These are phyloP conservation scores for Lampris megalopsis DNA, from an alignment of 2,113 vertebrate species.

Conservation along the genomic window DNA sequence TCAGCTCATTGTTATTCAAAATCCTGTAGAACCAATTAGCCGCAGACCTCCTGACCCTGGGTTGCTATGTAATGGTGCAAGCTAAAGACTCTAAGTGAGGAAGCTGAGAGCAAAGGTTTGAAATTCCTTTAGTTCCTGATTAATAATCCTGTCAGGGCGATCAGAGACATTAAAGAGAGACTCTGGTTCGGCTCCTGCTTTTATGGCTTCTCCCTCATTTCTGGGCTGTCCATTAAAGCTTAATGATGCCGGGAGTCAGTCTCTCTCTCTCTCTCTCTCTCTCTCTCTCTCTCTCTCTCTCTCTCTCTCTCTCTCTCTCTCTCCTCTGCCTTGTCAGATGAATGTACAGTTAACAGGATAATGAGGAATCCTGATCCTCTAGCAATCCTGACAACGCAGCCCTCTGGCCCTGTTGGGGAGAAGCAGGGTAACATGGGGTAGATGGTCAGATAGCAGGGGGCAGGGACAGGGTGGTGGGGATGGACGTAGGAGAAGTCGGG, in stretches of 20 bases:
- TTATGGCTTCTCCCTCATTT: constrained; percentile 86
- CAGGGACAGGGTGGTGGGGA: constrained; percentile 68
- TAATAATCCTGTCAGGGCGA: constrained; percentile 95
- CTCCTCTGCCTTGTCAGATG: constrained; percentile 96
- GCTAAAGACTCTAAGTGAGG: constrained; percentile 80
- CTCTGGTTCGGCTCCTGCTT: constrained; percentile 86
- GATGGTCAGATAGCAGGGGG: constrained; percentile 61
- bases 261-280: constrained; percentile 68
- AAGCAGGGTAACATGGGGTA: constrained; percentile 55
- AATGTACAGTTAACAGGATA: constrained; percentile 98
- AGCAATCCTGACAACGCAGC: constrained; percentile 79
- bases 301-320: constrained; percentile 63
- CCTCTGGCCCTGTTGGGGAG: constrained; percentile 79
- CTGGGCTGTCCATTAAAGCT: constrained; percentile 96
- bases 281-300: no score
- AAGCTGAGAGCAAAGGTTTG: constrained; percentile 89
- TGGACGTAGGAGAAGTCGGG: constrained; percentile 51
- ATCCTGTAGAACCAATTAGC: constrained; percentile 88
- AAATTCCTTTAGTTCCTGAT: constrained; percentile 92
- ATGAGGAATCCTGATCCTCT: constrained; percentile 91
- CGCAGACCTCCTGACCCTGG: constrained; percentile 81
- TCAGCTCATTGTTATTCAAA: constrained; percentile 82
- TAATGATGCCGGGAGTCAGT: constrained; percentile 92
- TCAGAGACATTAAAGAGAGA: constrained; percentile 93
- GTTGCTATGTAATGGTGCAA: constrained; percentile 75